Percentiles rank a stretch among this genome's conserved stretches.
phyloP scores from a whole-genome alignment of 1,140 invertebrate species.

The Danaus melanippus region DNA sequence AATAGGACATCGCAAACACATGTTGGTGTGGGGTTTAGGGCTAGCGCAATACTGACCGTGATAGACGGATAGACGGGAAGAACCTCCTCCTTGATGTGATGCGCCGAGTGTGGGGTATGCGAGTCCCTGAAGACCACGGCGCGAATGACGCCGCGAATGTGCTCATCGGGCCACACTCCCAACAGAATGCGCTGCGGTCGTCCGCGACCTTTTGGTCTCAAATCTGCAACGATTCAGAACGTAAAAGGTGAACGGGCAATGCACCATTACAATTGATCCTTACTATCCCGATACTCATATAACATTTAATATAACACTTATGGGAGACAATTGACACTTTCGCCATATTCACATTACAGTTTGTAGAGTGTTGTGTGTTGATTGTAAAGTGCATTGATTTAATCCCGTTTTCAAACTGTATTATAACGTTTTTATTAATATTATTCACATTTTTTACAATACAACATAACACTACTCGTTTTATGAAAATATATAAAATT shows the following conservation, averaged over 20 bases:
- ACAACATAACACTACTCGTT: no score
- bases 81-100: constrained; percentile 64
- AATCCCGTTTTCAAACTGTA: no score
- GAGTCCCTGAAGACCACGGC: constrained; percentile 92
- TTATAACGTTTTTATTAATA: no score
- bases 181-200: constrained; percentile 90
- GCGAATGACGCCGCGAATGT: constrained; percentile 90
- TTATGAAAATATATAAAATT: no score
- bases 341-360: no score
- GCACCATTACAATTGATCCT: constrained; percentile 21
- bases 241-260: constrained; percentile 63
- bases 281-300: no score
- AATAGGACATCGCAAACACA: no score
- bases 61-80: constrained; percentile 63
- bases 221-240: constrained; percentile 76
- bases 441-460: no score
- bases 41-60: constrained; percentile 58
- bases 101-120: constrained; percentile 76
- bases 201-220: constrained; percentile 90
- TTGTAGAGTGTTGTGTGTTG: no score
- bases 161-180: constrained; percentile 93
- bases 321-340: no score
- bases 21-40: constrained; percentile 9
- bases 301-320: no score
- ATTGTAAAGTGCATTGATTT: no score